These are phyloP conservation scores for Heliconius hermathena DNA, from an alignment of 1,140 invertebrate species.

Conservation along the genomic window DNA sequence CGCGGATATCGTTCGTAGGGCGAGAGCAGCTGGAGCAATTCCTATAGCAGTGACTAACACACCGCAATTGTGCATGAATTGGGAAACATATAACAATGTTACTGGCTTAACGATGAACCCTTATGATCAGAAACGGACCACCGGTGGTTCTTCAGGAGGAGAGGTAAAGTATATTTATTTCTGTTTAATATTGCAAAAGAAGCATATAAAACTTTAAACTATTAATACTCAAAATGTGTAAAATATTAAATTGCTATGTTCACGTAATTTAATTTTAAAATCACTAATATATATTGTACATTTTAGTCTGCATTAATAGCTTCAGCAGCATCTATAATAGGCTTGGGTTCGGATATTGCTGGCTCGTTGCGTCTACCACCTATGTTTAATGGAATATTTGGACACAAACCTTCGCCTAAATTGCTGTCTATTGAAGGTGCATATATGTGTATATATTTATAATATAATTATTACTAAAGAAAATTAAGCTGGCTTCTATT, in stretches of 20 bases:
- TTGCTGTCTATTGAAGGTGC: slow-evolving; percentile 81
- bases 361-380: slow-evolving; percentile 93
- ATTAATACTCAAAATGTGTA: background rate
- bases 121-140: slow-evolving; percentile 89
- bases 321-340: slow-evolving; percentile 89
- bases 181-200: background rate
- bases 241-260: background rate
- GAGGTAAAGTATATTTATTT: slow-evolving; percentile 77
- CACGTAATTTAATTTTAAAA: too few species aligned
- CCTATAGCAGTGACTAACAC: slow-evolving; percentile 94
- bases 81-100: slow-evolving; percentile 94
- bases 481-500: too few species aligned
- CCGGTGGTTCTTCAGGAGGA: slow-evolving; percentile 91
- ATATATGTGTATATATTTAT: background rate
- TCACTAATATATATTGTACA: too few species aligned
- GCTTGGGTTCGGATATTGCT: slow-evolving; percentile 92
- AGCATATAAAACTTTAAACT: background rate
- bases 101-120: slow-evolving; percentile 95
- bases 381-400: slow-evolving; percentile 93
- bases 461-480: too few species aligned
- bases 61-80: slow-evolving; percentile 95
- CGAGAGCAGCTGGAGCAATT: slow-evolving; percentile 92
- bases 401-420: slow-evolving; percentile 89
- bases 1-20: slow-evolving; percentile 86
- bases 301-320: slow-evolving; percentile 85